Evolutionary conservation across 2,113 vertebrate species (phyloP), one percentile per base, ranked within the genome.

Genomic region (Leucosticte australis): DNA sequence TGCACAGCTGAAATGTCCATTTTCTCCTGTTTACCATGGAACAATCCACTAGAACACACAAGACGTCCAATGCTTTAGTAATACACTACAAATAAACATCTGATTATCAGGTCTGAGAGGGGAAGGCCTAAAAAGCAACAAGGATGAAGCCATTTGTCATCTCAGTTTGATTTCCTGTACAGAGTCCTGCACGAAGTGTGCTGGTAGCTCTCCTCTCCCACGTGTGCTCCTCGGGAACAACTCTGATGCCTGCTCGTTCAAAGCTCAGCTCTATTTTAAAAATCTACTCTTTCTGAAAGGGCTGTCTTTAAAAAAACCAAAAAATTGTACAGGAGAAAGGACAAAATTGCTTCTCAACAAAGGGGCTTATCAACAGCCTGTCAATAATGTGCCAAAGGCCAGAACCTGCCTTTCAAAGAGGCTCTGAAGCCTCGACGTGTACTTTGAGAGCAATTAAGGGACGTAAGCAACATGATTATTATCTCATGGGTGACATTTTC

Each of bases 301-400:
- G 42, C 71, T 87, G 50, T 67, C 95, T 94, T 89, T 76, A 77
- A 79, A 91, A 95, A 82, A 73, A 18, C 68, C 68, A 22, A 81
- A 96, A 97, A 97, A 97, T 91, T 76, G 94, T 90, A 52, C 83
- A 67, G 95, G 79, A 75, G 89, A 95, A 94, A 82, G 94, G 91
- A 92, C 84, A 81, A 96, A 97, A 97, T 97, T 97, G 95, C 95
- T 96, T 77, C 83, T 94, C 64, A 80, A 97, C 96, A 97, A 97
- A 97, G 82, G 94, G 39, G 64, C 76, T 92, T 88, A 96, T 97
- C 95, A 97, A 71, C 68, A 92, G 86, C 90, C 95, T 90, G 91
- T 97, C 96, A 97, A 97, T 96, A 97, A 97, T 23, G 64, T 96
- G 94, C 91, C 96, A 96, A 97, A 95, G 97, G 95, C 96, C 96